Conservation (phyloP, 2,888 invertebrate genomes). For the Stomorhina lunata region DNA sequence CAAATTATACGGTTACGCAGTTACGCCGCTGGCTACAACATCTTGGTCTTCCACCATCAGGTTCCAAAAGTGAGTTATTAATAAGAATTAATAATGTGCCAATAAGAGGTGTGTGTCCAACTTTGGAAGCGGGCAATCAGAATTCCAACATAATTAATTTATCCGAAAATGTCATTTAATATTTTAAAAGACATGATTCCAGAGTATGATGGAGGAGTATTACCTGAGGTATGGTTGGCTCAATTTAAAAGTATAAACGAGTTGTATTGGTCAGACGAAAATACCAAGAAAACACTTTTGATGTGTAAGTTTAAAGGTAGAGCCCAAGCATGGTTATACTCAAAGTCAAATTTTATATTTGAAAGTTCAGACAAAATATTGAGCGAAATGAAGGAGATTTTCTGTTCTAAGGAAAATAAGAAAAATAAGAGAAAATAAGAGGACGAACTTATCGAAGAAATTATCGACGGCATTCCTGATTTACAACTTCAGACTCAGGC, state of each 20-base stretch:
- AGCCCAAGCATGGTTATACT: conserved; percentile 40
- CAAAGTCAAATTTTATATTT: conserved; percentile 25
- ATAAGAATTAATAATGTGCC: not conserved
- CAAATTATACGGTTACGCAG: not conserved
- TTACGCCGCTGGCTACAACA: not conserved
- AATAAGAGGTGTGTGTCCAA: conserved; percentile 1
- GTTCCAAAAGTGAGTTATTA: not conserved
- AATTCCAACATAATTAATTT: no score
- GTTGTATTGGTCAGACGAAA: not conserved
- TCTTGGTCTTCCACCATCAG: not conserved
- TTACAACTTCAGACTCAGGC: not conserved
- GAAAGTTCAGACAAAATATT: not conserved
- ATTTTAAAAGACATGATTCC: conserved; percentile 11
- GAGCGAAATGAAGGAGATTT: not conserved
- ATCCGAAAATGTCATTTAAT: not conserved
- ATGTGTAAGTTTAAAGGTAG: conserved; percentile 41
- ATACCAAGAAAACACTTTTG: not conserved
- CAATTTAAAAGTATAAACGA: conserved; percentile 13
- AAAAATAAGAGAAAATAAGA: no score
- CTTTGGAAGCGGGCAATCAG: not conserved
- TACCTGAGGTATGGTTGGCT: not conserved
- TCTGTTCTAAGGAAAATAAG: conserved; percentile 11
- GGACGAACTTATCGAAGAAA: not conserved
- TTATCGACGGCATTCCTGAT: not conserved
- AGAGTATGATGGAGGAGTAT: conserved; percentile 9